These are phyloP conservation scores for Pterobdella sp. DNA, from an alignment of 2,888 invertebrate species.

Conservation along the genomic window DNA sequence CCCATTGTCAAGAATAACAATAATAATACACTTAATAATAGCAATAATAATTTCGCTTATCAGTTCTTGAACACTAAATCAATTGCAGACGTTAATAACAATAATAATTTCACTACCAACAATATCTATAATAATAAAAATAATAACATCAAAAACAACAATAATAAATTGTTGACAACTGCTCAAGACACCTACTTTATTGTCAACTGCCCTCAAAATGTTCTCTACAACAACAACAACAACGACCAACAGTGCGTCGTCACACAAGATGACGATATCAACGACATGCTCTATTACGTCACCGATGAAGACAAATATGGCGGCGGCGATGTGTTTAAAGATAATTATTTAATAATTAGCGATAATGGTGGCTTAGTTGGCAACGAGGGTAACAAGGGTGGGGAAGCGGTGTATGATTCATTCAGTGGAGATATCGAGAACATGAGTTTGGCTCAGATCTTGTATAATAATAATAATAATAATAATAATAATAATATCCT, in stretches of 20 bases:
- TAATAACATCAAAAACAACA: not conserved
- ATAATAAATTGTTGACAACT: too few species aligned
- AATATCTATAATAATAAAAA: not conserved
- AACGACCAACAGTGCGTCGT: too few species aligned
- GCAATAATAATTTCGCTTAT: not conserved
- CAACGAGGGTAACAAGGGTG: not conserved
- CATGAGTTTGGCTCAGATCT: not conserved
- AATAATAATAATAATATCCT: conserved; percentile 2
- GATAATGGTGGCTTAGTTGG: too few species aligned
- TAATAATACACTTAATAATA: not conserved
- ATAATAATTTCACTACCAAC: not conserved
- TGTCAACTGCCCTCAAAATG: not conserved
- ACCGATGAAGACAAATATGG: too few species aligned
- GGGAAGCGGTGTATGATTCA: not conserved
- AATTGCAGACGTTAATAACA: not conserved
- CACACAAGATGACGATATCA: not conserved
- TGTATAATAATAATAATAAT: conserved; percentile 9
- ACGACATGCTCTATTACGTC: too few species aligned
- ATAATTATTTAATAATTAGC: not conserved
- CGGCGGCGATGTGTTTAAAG: too few species aligned
- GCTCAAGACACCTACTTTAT: too few species aligned
- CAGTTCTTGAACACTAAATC: not conserved
- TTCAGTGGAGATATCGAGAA: not conserved
- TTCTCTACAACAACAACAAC: not conserved
- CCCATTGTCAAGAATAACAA: not conserved